Conservation (phyloP, 1,140 invertebrate species). For the Drosophila parabipectinata region DNA sequence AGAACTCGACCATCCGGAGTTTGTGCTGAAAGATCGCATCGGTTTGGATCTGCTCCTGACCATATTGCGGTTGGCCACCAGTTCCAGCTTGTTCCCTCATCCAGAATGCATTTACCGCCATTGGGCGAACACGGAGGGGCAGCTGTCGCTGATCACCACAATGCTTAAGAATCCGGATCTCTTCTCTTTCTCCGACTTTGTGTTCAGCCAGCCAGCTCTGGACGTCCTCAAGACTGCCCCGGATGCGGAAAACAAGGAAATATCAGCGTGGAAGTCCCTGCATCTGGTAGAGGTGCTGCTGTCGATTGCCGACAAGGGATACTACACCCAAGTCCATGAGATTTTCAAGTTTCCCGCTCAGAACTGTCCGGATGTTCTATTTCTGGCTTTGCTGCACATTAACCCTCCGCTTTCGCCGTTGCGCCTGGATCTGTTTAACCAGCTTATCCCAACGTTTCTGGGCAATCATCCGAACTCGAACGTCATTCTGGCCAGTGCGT, state of each 20-base stretch:
- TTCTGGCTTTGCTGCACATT: constrained; percentile 94
- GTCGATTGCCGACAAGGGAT: constrained; percentile 93
- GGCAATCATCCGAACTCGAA: constrained; percentile 97
- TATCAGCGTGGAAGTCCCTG: constrained; percentile 95
- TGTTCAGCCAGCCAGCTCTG: constrained; percentile 92
- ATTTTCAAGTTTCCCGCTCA: constrained; percentile 96
- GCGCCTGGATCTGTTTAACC: constrained; percentile 93
- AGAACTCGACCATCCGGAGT: constrained; percentile 92
- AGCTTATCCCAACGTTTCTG: constrained; percentile 95
- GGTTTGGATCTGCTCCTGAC: constrained; percentile 92
- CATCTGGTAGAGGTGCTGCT: constrained; percentile 95
- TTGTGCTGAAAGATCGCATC: constrained; percentile 93
- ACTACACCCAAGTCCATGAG: constrained; percentile 92
- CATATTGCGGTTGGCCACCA: constrained; percentile 91
- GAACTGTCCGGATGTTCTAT: constrained; percentile 96
- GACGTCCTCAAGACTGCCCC: constrained; percentile 96
- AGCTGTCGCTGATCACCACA: constrained; percentile 94
- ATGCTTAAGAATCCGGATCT: constrained; percentile 96
- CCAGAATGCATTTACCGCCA: constrained; percentile 94
- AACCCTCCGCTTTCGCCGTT: constrained; percentile 90
- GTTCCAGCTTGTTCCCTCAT: constrained; percentile 91
- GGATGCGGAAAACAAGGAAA: constrained; percentile 96
- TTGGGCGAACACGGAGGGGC: constrained; percentile 97
- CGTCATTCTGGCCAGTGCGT: constrained; percentile 96
- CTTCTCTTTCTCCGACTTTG: constrained; percentile 97